Evolutionary conservation across 2,113 vertebrate species (phyloP), one percentile per base, ranked within the genome.

Genomic region (Eolophus roseicapilla): DNA sequence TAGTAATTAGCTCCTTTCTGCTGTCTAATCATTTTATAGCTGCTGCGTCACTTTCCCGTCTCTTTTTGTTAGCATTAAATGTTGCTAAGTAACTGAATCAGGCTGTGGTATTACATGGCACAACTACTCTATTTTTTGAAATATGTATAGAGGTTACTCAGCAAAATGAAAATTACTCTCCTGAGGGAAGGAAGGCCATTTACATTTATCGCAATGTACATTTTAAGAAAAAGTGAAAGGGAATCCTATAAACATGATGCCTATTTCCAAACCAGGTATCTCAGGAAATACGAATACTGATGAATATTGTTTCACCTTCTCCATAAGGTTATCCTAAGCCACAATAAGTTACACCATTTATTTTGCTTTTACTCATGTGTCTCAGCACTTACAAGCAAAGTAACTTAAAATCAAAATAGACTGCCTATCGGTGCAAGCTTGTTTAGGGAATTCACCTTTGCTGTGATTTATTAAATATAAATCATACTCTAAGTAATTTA

Each of bases 41-140:
- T 57, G 11, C 68, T 71, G 18, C 37, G 60, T 57, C 39, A 64
- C 39, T 71, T 81, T 39, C 17, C 47, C n/a, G 7, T 64, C 90
- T 89, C 52, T 76, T 90, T 93, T 50, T 63, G 10, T 64, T 95
- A 88, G 52, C 46, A 60, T 67, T 86, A 86, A 81, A 75, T 43
- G 85, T 84, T 95, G 88, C 93, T 90, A 88, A 90, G 92, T 78
- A 90, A 95, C 92, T n/a, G 44, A 95, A 77, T 55, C 14, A 16
- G 63, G 16, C 57, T 87, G 41, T 7, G 5, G 44, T 80, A 63
- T 35, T 80, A 68, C 33, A 84, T 69, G 57, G 19, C 39, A 50
- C 18, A 85, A 69, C 25, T 86, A 37, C 67, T 79, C 29, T 63
- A 7, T 43, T 39, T 68, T 87, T 92, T 86, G 5, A 91, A 77